Base-by-base conservation (phyloP, 2,888 invertebrate species). In the Drosophila seclusa region DNA sequence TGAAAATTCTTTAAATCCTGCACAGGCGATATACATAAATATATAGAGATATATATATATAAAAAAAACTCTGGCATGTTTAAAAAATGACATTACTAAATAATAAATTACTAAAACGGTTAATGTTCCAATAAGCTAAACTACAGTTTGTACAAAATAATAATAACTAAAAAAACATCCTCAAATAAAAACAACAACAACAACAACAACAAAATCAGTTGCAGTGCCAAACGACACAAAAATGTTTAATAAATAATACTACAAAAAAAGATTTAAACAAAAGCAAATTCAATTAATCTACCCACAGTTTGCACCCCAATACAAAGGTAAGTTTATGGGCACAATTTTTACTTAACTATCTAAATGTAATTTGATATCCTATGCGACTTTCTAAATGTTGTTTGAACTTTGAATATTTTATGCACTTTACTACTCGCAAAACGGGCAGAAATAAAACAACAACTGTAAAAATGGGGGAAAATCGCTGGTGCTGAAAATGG, bases 61-160 rank as follows among this genome's bases (percentile, higher is more conserved):
- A 7, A 13, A 7, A 13, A 45, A 13, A 52, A 67, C 68, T 73
- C 57, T 74, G 74, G 74, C 74, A 74, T 74, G 74, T 63, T 74
- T 63, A 50, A 24, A 63, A 45, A 65, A 65, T 62, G 69, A 58
- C 73, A 61, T 49, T 61, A 59, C 55, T 69, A 73, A 87, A 67
- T 57, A 81, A 69, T 66, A 31, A 52, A 73, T 68, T 32, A 67
- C 68, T 69, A 76, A 83, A 88, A 87, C 89, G 87, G 89, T 86
- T 59, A 53, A 89, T 80, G 89, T 84, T 89, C 87, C 89, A 82
- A 81, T 42, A 82, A 74, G 31, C 62, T 73, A 69, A 72, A 73
- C 60, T 48, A 54, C 54, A 74, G 78, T 83, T 80, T 86, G 75
- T 80, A 83, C 75, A 80, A 80, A 65, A 38, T 38, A 63, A 67